Conservation (phyloP, 2,888 invertebrate genomes). For the Perithous albicinctus region DNA sequence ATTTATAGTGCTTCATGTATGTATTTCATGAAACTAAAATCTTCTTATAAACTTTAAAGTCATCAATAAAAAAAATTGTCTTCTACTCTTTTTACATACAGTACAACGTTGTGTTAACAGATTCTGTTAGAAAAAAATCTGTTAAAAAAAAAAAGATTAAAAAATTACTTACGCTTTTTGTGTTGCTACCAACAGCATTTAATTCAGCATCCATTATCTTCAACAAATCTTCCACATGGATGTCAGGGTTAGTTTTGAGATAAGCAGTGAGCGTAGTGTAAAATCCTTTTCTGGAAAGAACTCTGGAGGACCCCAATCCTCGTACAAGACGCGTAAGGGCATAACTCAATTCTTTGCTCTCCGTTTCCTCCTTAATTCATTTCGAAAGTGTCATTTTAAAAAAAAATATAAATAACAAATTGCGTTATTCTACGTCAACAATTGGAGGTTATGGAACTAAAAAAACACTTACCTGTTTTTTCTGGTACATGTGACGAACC, state of each 20-base stretch:
- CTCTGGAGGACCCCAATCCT: slow-evolving; percentile 90
- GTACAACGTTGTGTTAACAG: too few relatives aligned
- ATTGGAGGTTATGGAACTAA: slow-evolving; percentile 73
- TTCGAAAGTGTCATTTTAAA: slow-evolving; percentile 11
- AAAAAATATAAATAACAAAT: slow-evolving; percentile 4
- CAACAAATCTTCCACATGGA: slow-evolving; percentile 86
- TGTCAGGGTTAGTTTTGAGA: slow-evolving; percentile 85
- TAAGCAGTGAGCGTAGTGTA: slow-evolving; percentile 89
- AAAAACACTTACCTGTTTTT: slow-evolving; percentile 82
- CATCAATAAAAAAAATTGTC: too few relatives aligned
- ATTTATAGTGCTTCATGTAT: too few relatives aligned
- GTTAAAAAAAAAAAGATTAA: neutral
- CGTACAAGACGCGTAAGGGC: slow-evolving; percentile 89
- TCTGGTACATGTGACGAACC: slow-evolving; percentile 83
- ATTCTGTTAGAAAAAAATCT: neutral
- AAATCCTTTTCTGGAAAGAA: slow-evolving; percentile 88
- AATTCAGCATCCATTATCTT: slow-evolving; percentile 88
- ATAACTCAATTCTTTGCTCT: slow-evolving; percentile 88
- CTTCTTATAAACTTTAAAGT: too few relatives aligned
- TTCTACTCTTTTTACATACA: too few relatives aligned
- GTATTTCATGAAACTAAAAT: too few relatives aligned
- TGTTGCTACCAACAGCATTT: slow-evolving; percentile 87
- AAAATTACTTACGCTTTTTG: slow-evolving; percentile 88
- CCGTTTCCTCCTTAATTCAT: slow-evolving; percentile 86
- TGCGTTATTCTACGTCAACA: slow-evolving; percentile 28